Evolutionary conservation across 2,113 vertebrate species (phyloP).

Genomic region (Picathartes gymnocephalus): DNA sequence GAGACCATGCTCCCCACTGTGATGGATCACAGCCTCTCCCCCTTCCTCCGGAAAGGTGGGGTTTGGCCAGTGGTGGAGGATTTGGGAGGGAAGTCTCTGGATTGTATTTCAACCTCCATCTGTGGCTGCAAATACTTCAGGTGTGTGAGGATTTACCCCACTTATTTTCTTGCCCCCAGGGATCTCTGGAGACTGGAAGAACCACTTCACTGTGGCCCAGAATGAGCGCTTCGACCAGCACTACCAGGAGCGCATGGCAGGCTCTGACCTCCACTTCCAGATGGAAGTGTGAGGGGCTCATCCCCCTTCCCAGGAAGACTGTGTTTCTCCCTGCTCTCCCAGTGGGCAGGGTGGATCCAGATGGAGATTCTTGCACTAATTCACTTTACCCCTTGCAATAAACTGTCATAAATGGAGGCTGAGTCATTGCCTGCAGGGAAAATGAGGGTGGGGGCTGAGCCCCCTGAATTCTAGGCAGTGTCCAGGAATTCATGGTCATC

Average conservation of each 20-base stretch:
- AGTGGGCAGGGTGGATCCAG: fast-evolving
- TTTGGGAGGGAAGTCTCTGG: neutral
- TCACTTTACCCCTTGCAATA: neutral
- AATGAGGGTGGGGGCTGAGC: neutral
- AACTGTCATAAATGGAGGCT: neutral
- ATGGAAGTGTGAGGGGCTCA: conserved; percentile 24
- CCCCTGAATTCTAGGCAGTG: neutral
- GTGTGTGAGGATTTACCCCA: neutral
- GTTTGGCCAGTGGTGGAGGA: fast-evolving
- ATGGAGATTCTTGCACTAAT: neutral
- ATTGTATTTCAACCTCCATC: neutral
- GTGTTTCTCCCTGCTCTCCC: neutral
- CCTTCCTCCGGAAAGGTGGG: conserved; percentile 66
- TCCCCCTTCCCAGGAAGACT: neutral
- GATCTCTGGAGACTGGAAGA: conserved; percentile 68
- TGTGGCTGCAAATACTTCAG: neutral
- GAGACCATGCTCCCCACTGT: neutral
- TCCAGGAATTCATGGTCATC: fast-evolving
- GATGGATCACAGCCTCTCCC: conserved; percentile 61
- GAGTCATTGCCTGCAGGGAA: neutral
- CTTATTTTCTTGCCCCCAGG: neutral
- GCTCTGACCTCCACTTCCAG: conserved; percentile 41
- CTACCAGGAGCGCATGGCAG: conserved; percentile 58
- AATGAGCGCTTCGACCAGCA: conserved; percentile 58
- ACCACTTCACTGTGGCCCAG: conserved; percentile 68